These are phyloP conservation scores for Cyclina sinensis DNA, from an alignment of 1,140 invertebrate genomes.

Conservation along the genomic window DNA sequence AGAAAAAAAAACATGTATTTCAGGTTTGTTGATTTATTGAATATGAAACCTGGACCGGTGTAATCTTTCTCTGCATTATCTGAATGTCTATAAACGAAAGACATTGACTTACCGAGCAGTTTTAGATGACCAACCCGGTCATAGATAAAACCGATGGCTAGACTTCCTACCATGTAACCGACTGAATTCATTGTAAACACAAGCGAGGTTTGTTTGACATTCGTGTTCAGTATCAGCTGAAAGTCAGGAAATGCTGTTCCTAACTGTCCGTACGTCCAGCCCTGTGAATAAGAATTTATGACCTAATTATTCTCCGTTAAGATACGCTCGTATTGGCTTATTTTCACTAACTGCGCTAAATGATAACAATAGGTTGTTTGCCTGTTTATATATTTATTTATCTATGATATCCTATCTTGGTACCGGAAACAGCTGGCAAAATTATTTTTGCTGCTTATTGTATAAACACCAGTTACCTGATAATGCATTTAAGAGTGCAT, in stretches of 20 bases:
- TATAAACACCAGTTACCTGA: no score
- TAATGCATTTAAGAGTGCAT: no score
- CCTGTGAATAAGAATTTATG: not conserved
- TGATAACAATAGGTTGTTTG: not conserved
- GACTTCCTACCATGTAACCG: constrained; percentile 46
- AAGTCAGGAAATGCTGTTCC: constrained; percentile 65
- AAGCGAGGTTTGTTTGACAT: constrained; percentile 52
- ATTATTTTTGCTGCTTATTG: no score
- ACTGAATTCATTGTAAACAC: constrained; percentile 65
- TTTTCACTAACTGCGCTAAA: not conserved
- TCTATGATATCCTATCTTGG: no score
- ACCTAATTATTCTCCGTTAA: not conserved
- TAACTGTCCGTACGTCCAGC: constrained; percentile 58
- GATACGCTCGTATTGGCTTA: not conserved
- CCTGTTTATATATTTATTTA: not conserved
- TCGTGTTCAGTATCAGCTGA: constrained; percentile 45
- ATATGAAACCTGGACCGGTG: no score
- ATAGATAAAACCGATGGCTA: constrained; percentile 42
- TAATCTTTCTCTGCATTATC: no score
- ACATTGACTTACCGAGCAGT: no score
- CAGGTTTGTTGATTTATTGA: no score
- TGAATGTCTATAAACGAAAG: no score
- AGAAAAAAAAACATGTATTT: no score
- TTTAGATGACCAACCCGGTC: constrained; percentile 20
- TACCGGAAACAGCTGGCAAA: no score